Conservation (phyloP, 2,113 vertebrate species). For the Ophiodon elongatus region DNA sequence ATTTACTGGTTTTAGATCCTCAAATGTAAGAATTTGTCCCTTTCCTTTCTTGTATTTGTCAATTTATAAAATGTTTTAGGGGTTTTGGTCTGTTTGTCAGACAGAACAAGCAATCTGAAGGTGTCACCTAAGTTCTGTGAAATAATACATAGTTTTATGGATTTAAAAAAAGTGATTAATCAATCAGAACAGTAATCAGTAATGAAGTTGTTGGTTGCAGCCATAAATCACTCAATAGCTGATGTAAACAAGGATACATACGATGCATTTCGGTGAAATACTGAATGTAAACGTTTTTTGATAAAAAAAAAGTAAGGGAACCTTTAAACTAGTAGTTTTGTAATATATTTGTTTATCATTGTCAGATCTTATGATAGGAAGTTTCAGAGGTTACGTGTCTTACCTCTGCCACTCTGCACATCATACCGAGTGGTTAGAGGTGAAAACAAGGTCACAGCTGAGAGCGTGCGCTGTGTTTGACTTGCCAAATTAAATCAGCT, state of each 20-base stretch:
- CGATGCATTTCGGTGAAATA: not conserved
- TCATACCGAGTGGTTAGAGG: not conserved
- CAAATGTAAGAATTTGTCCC: not conserved
- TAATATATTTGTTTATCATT: not conserved
- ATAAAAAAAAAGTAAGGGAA: not conserved
- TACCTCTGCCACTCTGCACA: not conserved
- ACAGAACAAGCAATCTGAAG: not conserved
- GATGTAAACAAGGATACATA: not conserved
- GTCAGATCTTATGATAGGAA: not conserved
- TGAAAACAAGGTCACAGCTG: slow-evolving; percentile 18
- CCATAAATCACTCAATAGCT: not conserved
- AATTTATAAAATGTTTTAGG: not conserved
- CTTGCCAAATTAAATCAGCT: slow-evolving; percentile 1
- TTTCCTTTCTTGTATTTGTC: not conserved
- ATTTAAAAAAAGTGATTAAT: not conserved
- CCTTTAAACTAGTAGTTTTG: not conserved
- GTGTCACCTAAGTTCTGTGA: not conserved
- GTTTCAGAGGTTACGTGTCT: not conserved
- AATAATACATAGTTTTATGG: not conserved
- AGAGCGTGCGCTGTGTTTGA: not conserved
- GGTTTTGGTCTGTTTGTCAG: not conserved
- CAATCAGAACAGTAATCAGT: not conserved
- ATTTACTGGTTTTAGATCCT: not conserved
- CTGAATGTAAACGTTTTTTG: not conserved
- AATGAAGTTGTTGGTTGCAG: not conserved